Evolutionary conservation across 2,797 vertebrate species (phyloP), one percentile per base, ranked within the genome.

Genomic region (Siniperca scherzeri): DNA sequence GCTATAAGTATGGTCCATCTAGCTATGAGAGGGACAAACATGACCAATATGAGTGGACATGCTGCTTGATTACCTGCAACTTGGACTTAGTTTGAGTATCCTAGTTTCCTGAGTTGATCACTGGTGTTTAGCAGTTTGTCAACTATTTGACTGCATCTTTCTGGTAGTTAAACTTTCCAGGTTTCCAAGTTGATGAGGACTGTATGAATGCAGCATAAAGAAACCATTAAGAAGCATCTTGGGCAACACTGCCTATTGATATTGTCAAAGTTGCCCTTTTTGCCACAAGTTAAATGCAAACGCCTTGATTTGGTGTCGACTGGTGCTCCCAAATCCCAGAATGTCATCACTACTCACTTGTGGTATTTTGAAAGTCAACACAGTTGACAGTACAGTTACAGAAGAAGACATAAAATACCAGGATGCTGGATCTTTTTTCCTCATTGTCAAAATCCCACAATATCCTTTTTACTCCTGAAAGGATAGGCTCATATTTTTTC

Each of bases 361-460:
- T 48, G 46, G 6, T 48, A 48, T 48, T 48, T 48, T 48, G 2
- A 53, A 22, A 22, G 21, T 53, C 50, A 22, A 22, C 50, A 52
- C 50, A 52, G 50, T 52, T 19, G 19, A 21, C 19, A 17, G 48
- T 21, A 22, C 50, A 22, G 19, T 52, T 52, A 22, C 40, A 36
- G 36, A 36, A 5, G 36, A 36, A 5, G 36, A 36, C 36, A 36
- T 36, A 7, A 36, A 36, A 36, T 36, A 5, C 36, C 36, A 36
- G 36, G 36, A 36, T 36, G 40, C 40, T 42, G 40, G 40, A 42
- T 16, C 27, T 59, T 65, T 33, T 48, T 70, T 52, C 22, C 52
- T 71, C 25, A 16, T 72, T 55, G 55, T 82, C 27, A 30, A 64
- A 52, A 59, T 59, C 44, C 22, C 21, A n/a, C 16, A 50, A 17